Evolutionary conservation across 23 tunicate species (phyloP), one percentile per base, ranked within the genome.

Genomic region (Trididemnum miniatum): DNA sequence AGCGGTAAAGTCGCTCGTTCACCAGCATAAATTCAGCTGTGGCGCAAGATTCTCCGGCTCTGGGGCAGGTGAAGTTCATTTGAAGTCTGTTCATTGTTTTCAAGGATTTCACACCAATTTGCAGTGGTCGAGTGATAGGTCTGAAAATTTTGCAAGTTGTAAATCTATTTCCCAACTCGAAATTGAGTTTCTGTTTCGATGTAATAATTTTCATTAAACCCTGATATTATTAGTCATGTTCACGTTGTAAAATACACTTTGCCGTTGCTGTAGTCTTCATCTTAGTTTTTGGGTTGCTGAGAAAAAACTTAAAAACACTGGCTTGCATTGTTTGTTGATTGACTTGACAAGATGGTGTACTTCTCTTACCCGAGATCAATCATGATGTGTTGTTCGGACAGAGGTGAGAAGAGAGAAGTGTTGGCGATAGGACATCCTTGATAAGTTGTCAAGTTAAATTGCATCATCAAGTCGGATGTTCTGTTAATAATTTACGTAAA

Each of bases 311-410:
- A n/a, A n/a, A n/a, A n/a, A n/a, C n/a, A n/a, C n/a, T n/a, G n/a
- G n/a, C n/a, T n/a, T n/a, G n/a, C n/a, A n/a, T n/a, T n/a, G n/a
- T n/a, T n/a, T n/a, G n/a, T n/a, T n/a, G n/a, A n/a, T n/a, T n/a
- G n/a, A n/a, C n/a, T n/a, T n/a, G n/a, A n/a, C n/a, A n/a, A n/a
- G n/a, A n/a, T n/a, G n/a, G n/a, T n/a, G n/a, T n/a, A n/a, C n/a
- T n/a, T n/a, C n/a, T n/a, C 75, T 31, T 67, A 67, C 75, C 38
- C 75, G 15, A 67, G 22, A 39, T 73, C 79, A 38, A 73, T 2
- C 27, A 20, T 23, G 59, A 73, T 20, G 25, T 20, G 38, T 18
- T 37, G 31, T 2, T 38, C 57, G 2, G 59, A 37, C 26, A 37
- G 24, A 9, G 79, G 79, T 12, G 79, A 37, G 31, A 40, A 22